Evolutionary conservation across 2,797 vertebrate genomes (phyloP).

Genomic region (Prionace glauca): DNA sequence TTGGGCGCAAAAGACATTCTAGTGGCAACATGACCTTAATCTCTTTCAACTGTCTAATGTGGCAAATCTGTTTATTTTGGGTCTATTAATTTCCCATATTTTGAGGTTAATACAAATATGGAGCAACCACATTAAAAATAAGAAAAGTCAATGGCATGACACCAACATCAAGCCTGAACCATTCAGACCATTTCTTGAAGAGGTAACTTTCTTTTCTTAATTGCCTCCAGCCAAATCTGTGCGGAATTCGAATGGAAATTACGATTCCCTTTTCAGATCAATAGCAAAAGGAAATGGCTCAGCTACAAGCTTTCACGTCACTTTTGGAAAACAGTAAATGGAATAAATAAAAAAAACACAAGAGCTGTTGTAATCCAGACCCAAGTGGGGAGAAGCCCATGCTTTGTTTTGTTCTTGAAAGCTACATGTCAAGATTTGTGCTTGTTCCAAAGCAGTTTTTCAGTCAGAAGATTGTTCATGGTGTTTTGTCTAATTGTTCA

Average conservation of each 20-base stretch:
- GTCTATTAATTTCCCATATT: not conserved
- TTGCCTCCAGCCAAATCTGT: not conserved
- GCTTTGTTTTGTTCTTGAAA: not conserved
- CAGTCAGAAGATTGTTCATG: not conserved
- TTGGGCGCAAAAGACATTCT: not conserved
- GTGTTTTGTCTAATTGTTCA: not conserved
- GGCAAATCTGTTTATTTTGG: not conserved
- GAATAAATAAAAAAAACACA: not conserved
- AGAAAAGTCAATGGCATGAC: not conserved
- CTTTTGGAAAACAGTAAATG: not conserved
- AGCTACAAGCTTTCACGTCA: constrained; percentile 10
- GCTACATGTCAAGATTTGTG: not conserved
- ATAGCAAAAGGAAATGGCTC: not conserved
- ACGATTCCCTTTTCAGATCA: no score
- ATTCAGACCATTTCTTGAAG: not conserved
- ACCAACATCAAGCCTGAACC: not conserved
- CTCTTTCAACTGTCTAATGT: not conserved
- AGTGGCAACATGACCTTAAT: not conserved
- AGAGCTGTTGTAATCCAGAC: not conserved
- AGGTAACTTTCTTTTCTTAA: not conserved
- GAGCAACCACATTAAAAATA: not conserved
- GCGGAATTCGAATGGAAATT: not conserved
- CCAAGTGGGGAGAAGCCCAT: not conserved
- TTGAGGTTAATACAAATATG: not conserved
- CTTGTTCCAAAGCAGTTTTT: constrained; percentile 17